Evolutionary conservation across 2,888 invertebrate species (phyloP).

Genomic region (Homarus gammarus): DNA sequence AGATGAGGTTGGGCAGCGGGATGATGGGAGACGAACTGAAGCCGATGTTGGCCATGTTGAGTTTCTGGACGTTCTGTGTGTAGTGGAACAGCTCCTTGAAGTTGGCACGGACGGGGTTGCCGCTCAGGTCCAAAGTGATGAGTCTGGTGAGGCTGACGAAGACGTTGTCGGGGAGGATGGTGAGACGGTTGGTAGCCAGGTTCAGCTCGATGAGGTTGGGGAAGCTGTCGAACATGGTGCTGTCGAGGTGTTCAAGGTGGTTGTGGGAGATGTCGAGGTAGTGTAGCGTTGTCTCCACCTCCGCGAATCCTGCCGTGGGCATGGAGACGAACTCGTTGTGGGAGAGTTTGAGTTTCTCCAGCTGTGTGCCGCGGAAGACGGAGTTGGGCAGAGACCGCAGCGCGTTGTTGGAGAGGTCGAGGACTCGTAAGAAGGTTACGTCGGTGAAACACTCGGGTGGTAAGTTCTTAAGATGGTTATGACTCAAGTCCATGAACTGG

Average conservation of each 20-base stretch:
- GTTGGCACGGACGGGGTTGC: conserved; percentile 90
- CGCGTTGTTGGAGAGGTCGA: conserved; percentile 77
- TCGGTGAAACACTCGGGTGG: conserved; percentile 78
- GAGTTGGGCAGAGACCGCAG: conserved; percentile 78
- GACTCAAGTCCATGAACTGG: conserved; percentile 77
- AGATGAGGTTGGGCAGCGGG: conserved; percentile 87
- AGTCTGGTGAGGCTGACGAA: conserved; percentile 90
- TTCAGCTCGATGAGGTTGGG: conserved; percentile 88
- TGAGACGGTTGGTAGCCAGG: conserved; percentile 89
- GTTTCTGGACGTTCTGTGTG: conserved; percentile 88
- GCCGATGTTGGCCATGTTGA: conserved; percentile 88
- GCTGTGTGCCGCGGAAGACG: conserved; percentile 77
- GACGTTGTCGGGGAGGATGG: conserved; percentile 92
- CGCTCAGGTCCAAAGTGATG: conserved; percentile 87
- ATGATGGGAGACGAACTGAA: conserved; percentile 87
- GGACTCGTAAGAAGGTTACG: conserved; percentile 77
- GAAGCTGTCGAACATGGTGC: conserved; percentile 90
- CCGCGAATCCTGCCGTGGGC: conserved; percentile 87
- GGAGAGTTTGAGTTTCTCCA: conserved; percentile 77
- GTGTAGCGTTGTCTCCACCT: conserved; percentile 88
- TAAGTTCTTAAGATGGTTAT: conserved; percentile 78
- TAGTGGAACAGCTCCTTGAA: conserved; percentile 93
- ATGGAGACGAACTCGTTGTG: conserved; percentile 78
- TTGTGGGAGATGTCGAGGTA: conserved; percentile 89
- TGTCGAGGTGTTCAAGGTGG: conserved; percentile 91